Evolutionary conservation across 2,888 invertebrate genomes (phyloP).

Genomic region (Drosophila anomelani): DNA sequence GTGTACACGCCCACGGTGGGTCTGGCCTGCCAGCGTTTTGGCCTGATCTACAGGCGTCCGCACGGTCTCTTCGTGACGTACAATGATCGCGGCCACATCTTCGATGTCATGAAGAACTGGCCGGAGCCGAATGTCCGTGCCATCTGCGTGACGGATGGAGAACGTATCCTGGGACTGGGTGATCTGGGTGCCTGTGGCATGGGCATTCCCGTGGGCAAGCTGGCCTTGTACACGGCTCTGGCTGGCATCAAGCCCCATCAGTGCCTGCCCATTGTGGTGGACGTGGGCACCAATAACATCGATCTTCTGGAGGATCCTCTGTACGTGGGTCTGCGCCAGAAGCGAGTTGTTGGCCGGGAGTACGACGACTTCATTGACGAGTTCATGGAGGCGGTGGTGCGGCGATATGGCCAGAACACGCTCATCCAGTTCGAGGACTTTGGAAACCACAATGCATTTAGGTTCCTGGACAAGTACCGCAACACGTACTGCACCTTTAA

Average conservation of each 20-base stretch:
- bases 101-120: slow-evolving; percentile 88
- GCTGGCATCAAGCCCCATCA: slow-evolving; percentile 98
- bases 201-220: slow-evolving; percentile 99
- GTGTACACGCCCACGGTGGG: slow-evolving; percentile 99
- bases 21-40: slow-evolving; percentile 98
- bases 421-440: slow-evolving; percentile 98
- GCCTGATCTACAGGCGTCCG: slow-evolving; percentile 96
- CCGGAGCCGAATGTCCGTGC: slow-evolving; percentile 94
- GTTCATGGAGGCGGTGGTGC: slow-evolving; percentile 97
- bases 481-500: slow-evolving; percentile 98
- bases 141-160: slow-evolving; percentile 98
- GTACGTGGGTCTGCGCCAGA: slow-evolving; percentile 96
- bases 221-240: slow-evolving; percentile 97
- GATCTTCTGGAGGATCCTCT: slow-evolving; percentile 95
- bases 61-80: slow-evolving; percentile 98
- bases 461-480: slow-evolving; percentile 95
- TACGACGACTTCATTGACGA: slow-evolving; percentile 98
- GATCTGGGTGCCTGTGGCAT: slow-evolving; percentile 98
- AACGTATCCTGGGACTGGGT: slow-evolving; percentile 97
- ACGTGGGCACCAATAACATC: slow-evolving; percentile 97
- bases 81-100: slow-evolving; percentile 96
- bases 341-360: slow-evolving; percentile 91
- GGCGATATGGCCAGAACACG: slow-evolving; percentile 93
- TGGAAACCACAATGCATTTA: slow-evolving; percentile 98
- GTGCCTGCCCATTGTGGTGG: slow-evolving; percentile 96